Evolutionary conservation across 2,888 invertebrate species (phyloP), one percentile per base, ranked within the genome.

Genomic region (Drosophila recens): DNA sequence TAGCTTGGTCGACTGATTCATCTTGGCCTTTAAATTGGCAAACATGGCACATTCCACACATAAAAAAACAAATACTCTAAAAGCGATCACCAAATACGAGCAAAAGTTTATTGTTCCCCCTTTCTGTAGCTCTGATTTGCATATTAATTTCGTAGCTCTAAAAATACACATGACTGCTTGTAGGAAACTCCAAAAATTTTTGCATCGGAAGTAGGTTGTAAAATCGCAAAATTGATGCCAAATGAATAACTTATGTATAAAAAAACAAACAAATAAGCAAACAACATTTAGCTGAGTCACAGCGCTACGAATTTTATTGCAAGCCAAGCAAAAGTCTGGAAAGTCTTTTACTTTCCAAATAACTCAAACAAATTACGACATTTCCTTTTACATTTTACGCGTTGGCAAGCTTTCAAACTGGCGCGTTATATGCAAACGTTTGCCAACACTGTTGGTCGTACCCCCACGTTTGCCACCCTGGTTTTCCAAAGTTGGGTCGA

Each of bases 31-130:
- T 73, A 43, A 72, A 72, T 86, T 79, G 72, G 72, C 79, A 85
- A 86, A 79, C 84, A 82, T 56, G 67, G 72, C 86, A 84, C 84
- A 85, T 84, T 79, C 80, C 82, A 49, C 67, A 40, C 48, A 68
- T 73, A 71, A 79, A 72, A 72, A 62, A 33, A 17, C 20, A 64
- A 56, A 67, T 74, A 72, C 69, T 75, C 57, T 63, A 68, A 68
- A 69, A 67, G 59, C 45, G 61, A 62, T 78, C 68, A 65, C 81
- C 83, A 85, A 85, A 79, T 74, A 78, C 79, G 67, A 77, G 51
- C 70, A 78, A 73, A 67, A 71, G 75, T 75, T 80, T 81, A 80
- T 85, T 81, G 69, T 67, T 67, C 52, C 63, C 56, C 30, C 56
- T 27, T 38, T 51, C 23, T 34, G 67, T 42, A 9, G 49, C 61